Conservation (phyloP, 2,888 invertebrate genomes). For the Amphipoea oculea region DNA sequence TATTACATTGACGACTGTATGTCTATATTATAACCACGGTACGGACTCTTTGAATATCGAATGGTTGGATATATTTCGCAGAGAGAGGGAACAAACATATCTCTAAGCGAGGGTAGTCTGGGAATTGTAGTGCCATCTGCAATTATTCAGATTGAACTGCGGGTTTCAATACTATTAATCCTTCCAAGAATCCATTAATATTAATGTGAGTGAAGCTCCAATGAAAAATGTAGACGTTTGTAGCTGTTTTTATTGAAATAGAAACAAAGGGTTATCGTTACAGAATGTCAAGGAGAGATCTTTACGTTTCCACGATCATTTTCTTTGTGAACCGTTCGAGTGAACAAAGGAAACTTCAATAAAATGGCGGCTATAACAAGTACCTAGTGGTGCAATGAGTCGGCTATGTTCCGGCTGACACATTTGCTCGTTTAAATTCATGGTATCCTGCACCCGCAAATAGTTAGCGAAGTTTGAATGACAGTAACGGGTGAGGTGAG, state of each 20-base stretch:
- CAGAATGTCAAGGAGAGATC: constrained; percentile 27
- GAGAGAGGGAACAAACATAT: constrained; percentile 51
- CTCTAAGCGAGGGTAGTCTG: constrained; percentile 41
- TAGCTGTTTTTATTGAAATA: constrained; percentile 62
- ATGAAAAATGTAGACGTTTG: constrained; percentile 74
- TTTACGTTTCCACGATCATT: constrained; percentile 24
- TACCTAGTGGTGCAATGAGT: constrained; percentile 36
- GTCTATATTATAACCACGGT: constrained; percentile 10
- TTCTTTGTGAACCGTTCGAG: constrained; percentile 32
- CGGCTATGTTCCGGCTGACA: constrained; percentile 50
- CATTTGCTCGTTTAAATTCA: constrained; percentile 63
- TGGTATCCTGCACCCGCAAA: constrained; percentile 64
- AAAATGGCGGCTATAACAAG: constrained; percentile 23
- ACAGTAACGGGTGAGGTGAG: constrained; percentile 71
- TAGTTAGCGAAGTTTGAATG: constrained; percentile 74
- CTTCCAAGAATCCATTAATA: constrained; percentile 75
- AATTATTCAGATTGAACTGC: constrained; percentile 84
- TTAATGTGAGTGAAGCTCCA: constrained; percentile 72
- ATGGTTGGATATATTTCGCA: constrained; percentile 45
- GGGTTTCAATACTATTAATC: constrained; percentile 86
- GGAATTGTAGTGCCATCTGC: constrained; percentile 70
- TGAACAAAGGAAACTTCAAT: constrained; percentile 22
- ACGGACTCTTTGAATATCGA: constrained; percentile 33
- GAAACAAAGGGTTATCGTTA: constrained; percentile 52
- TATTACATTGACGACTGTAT: constrained; percentile 44